Base-by-base conservation (phyloP, 2,113 vertebrate genomes). In the Jacana jacana region DNA sequence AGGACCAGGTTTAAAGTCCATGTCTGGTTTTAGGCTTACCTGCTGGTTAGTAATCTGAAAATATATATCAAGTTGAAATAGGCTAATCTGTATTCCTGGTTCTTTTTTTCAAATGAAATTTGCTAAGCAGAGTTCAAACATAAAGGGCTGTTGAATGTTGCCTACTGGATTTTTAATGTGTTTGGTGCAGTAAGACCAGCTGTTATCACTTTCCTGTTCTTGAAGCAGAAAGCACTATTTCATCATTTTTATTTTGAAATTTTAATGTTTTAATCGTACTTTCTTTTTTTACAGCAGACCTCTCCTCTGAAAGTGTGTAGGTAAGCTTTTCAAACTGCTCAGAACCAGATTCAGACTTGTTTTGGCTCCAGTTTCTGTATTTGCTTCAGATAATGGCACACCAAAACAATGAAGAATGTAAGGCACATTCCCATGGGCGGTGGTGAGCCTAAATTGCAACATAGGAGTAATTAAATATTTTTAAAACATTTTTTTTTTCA, bases 261-360 rank as follows among this genome's bases (percentile, higher is more conserved):
- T 42, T 58, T 77, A 65, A 57, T 66, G 19, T 86, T 89, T 70
- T 42, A 88, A 84, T 77, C 6, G 19, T 70, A 22, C 39, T 79
- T 81, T 94, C 57, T 94, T 75, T 95, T 80, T 81, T 96, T 95
- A 72, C 95, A 99, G 98, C 98, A 97, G 81, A 91, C 70, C 8
- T 98, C 98, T 86, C 97, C 94, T 97, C 96, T 98, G 78, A 98
- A 98, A 95, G 75, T 97, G 58, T 96, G 97, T 82, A 97, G 98
- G 98, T 98, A 97, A 96, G 96, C 79, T 96, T 30, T 85, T 31
- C 16, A 87, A 79, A 76, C 19, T 66, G 42, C 72, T 77, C 28
- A 35, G 25, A 77, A 89, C 91, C 61, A 75, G 44, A 79, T 92
- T 96, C 83, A 78, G 75, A 77, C 70, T 93, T 91, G 86, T 80